These are phyloP conservation scores for Biston stratarius DNA, from an alignment of 2,888 invertebrate genomes.

Conservation along the genomic window DNA sequence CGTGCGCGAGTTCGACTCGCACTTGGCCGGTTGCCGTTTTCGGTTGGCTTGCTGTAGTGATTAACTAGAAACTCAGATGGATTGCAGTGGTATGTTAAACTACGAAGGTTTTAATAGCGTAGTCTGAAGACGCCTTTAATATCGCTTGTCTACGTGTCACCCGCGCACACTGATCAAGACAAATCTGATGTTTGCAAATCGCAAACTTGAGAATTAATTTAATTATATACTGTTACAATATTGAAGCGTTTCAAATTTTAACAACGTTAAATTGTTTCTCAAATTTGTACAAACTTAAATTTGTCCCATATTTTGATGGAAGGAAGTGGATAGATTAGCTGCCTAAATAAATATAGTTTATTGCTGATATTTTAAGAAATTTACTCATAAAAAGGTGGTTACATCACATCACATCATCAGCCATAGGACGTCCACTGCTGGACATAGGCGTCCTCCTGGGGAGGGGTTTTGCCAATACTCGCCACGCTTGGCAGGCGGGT, in stretches of 20 bases:
- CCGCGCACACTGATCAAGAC: slow-evolving; percentile 53
- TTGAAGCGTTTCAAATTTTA: slow-evolving; percentile 33
- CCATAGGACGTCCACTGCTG: too few species aligned
- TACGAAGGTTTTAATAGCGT: background rate
- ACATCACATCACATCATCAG: too few species aligned
- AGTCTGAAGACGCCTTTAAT: slow-evolving; percentile 8
- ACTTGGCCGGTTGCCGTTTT: too few species aligned
- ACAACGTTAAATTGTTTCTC: slow-evolving; percentile 31
- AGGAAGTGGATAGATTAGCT: slow-evolving; percentile 1
- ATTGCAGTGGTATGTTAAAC: too few species aligned
- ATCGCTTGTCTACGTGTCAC: slow-evolving; percentile 40
- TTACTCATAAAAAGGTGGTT: background rate
- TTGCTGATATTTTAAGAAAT: background rate
- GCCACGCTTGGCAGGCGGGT: too few species aligned
- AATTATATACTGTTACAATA: slow-evolving; percentile 42
- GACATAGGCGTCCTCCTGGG: too few species aligned
- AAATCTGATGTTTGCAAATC: slow-evolving; percentile 53
- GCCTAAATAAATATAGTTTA: background rate
- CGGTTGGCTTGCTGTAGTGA: too few species aligned
- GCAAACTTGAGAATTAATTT: slow-evolving; percentile 43
- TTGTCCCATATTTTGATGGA: slow-evolving; percentile 1
- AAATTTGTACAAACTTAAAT: slow-evolving; percentile 17
- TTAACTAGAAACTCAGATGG: too few species aligned
- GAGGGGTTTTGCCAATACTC: too few species aligned
- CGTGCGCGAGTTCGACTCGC: too few species aligned